phyloP scores from a whole-genome alignment of 2,797 vertebrate genomes.

The Cephalopachus bancanus region DNA sequence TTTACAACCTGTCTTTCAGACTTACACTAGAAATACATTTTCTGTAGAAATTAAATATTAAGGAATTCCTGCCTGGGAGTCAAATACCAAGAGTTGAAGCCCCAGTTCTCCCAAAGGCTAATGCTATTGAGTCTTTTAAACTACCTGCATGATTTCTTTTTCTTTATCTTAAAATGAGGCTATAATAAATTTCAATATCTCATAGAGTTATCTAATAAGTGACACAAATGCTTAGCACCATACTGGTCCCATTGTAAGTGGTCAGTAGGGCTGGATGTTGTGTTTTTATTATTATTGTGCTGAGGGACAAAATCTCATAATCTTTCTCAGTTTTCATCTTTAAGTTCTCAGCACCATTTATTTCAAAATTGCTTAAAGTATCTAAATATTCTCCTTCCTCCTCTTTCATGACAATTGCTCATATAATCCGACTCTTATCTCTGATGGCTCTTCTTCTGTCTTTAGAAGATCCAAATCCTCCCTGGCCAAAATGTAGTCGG shows the following conservation, averaged over 20 bases:
- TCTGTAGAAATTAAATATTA: background rate
- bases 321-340: background rate
- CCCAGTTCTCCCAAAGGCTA: background rate
- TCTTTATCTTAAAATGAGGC: background rate
- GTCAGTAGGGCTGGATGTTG: background rate
- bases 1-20: background rate
- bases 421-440: background rate
- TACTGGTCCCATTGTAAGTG: no score
- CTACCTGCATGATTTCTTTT: no score
- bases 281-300: background rate
- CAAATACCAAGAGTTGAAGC: background rate
- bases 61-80: background rate
- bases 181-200: background rate
- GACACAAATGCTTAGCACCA: rapidly evolving
- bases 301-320: background rate
- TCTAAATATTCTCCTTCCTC: background rate
- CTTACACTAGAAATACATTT: no score
- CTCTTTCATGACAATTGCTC: background rate
- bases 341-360: background rate
- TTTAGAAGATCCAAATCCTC: background rate
- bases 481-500: no score
- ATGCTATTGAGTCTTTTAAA: no score
- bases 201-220: background rate
- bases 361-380: background rate
- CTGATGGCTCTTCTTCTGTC: background rate